Evolutionary conservation across 2,888 invertebrate species (phyloP), one percentile per base, ranked within the genome.

Genomic region (Coremacera marginata): DNA sequence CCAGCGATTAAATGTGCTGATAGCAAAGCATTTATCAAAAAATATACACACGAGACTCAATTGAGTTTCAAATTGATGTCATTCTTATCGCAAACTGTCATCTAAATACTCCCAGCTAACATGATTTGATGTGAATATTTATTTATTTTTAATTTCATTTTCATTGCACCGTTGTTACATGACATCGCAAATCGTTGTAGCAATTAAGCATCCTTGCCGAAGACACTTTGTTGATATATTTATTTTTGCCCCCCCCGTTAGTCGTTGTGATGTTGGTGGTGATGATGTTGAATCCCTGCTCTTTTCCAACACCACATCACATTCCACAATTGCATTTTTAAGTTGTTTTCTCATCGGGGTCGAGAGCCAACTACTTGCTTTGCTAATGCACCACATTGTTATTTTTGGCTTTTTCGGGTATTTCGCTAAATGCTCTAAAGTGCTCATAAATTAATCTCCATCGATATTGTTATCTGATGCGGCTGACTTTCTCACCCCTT

Each of bases 21-120:
- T 65, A 65, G 37, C 55, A 22, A 62, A 62, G 67, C 67, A 72
- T 79, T 75, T 72, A 77, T 72, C 76, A 77, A 74, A 76, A 16
- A 63, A 65, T 14, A 71, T 25, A 16, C 37, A 51, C 57, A 44
- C 73, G 60, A 77, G 68, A 70, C 86, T 85, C 87, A 88, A 88
- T 88, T 87, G 87, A 84, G 87, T 87, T 88, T 85, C 84, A 87
- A 88, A 88, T 88, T 86, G 86, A 87, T 87, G 88, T 87, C 86
- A 85, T 84, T 84, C 82, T 86, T 88, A 88, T 88, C 88, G 80
- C 83, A 81, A 84, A 84, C 82, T 85, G 84, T 86, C 84, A 88
- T 88, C 88, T 85, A 82, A 84, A 85, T 81, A 80, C 80, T 80
- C 70, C 79, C 70, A 75, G 44, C 25, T 27, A 34, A 63, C 11